Evolutionary conservation across 2,797 vertebrate genomes (phyloP).

Genomic region (Argentina silus): DNA sequence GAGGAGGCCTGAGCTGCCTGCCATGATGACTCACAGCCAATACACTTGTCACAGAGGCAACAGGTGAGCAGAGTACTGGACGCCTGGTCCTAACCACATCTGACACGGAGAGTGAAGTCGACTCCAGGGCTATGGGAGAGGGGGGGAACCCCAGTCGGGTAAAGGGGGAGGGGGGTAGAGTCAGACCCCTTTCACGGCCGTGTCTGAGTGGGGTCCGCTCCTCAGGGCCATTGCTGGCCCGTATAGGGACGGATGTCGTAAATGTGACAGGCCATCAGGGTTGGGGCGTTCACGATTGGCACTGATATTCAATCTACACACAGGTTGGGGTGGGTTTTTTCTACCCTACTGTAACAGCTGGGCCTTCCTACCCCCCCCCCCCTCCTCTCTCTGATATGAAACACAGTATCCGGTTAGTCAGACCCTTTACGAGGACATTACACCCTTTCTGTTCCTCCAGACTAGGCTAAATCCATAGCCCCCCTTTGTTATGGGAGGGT

Average conservation of each 20-base stretch:
- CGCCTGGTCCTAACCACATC: neutral
- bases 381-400: slow-evolving; percentile 62
- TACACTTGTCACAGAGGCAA: neutral
- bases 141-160: slow-evolving; percentile 1
- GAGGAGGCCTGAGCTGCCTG: neutral
- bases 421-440: slow-evolving; percentile 76
- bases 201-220: no score
- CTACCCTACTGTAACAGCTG: slow-evolving; percentile 71
- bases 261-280: slow-evolving; percentile 52
- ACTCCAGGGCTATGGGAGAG: neutral
- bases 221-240: neutral
- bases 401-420: slow-evolving; percentile 66
- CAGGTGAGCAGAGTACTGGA: neutral
- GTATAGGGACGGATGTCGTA: slow-evolving; percentile 47
- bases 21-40: neutral
- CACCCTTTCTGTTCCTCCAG: slow-evolving; percentile 62
- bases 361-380: slow-evolving; percentile 47
- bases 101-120: slow-evolving; percentile 2
- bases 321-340: neutral
- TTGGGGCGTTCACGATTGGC: slow-evolving; percentile 38
- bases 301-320: slow-evolving; percentile 68
- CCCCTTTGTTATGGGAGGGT: slow-evolving; percentile 61
- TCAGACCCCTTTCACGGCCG: neutral
- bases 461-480: slow-evolving; percentile 65
- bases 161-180: neutral